Base-by-base conservation (phyloP, 2,113 vertebrate genomes). In the Paratilapia polleni region DNA sequence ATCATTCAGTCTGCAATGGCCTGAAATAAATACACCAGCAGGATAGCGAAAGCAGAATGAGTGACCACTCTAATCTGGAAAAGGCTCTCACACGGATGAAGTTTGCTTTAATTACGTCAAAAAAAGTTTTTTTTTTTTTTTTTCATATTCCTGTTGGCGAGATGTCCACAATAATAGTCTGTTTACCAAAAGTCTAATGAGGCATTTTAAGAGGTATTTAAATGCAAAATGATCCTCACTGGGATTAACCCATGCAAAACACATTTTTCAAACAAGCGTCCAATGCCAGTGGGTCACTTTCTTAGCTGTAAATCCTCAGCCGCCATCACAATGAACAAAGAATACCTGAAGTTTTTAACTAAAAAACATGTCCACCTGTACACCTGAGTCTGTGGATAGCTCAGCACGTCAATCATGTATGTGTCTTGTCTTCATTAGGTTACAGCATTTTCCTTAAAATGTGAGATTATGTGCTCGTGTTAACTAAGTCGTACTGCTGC, bases 221-320 rank as follows among this genome's bases (percentile, higher is more conserved):
- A 31, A 70, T 52, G 3, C 10, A 20, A 70, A 52, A 70, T 52
- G 43, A 70, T 52, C 9, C 43, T 52, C 24, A 19, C 3, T 70
- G 41, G 41, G 64, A 68, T 28, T 68, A 68, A 24, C 8, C 0
- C 8, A 43, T 28, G 15, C 10, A 49, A 28, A 20, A 31, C 2
- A 0, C 43, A 54, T 68, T 68, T 34, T 68, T 68, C 26, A 22
- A 68, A 0, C 64, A 68, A 7, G 17, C 49, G 26, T 47, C 64
- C 41, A 68, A 47, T 70, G 28, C 17, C 66, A 70, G 19, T 52
- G 17, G 43, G 24, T 17, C 66, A 31, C 66, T n/a, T 0, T 47
- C 15, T 68, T 47, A 49, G 0, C 22, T 47, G 64, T 7, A 49
- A 41, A 11, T 47, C 0, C 38, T 11, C 0, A 61, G 14, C 17